Evolutionary conservation across 2,113 vertebrate species (phyloP).

Genomic region (Alces alces): DNA sequence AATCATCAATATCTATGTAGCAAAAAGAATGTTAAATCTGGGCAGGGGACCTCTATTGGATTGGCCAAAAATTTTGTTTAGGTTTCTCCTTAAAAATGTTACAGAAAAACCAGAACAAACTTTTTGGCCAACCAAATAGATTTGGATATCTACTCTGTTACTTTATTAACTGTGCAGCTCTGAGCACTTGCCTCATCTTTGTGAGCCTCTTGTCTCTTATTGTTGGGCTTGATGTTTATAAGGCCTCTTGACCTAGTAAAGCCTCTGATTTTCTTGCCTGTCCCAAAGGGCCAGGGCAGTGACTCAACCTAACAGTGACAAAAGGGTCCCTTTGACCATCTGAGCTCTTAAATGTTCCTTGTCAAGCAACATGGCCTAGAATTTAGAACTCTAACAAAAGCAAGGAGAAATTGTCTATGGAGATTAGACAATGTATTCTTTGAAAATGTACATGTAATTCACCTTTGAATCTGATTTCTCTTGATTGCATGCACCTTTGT

Average conservation of each 20-base stretch:
- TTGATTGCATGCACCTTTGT: background rate
- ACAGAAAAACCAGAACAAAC: background rate
- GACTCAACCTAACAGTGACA: background rate
- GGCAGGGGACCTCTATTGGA: background rate
- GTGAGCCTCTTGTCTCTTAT: background rate
- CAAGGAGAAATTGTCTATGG: background rate
- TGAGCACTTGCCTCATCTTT: background rate
- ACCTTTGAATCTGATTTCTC: background rate
- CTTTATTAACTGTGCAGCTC: background rate
- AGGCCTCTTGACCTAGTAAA: background rate
- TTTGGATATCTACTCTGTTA: background rate
- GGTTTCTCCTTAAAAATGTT: background rate
- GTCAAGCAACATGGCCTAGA: background rate
- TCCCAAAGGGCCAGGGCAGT: background rate
- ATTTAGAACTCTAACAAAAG: background rate
- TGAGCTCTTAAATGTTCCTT: background rate
- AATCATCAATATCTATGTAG: background rate
- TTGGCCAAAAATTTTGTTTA: background rate
- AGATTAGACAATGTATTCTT: background rate
- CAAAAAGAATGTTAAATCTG: background rate
- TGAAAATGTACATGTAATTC: background rate
- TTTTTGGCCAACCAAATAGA: background rate
- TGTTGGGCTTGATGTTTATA: background rate
- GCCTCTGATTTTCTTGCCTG: background rate
- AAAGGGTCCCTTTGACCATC: background rate